Evolutionary conservation across 1,140 invertebrate genomes (phyloP).

Genomic region (Aphelinus certus): DNA sequence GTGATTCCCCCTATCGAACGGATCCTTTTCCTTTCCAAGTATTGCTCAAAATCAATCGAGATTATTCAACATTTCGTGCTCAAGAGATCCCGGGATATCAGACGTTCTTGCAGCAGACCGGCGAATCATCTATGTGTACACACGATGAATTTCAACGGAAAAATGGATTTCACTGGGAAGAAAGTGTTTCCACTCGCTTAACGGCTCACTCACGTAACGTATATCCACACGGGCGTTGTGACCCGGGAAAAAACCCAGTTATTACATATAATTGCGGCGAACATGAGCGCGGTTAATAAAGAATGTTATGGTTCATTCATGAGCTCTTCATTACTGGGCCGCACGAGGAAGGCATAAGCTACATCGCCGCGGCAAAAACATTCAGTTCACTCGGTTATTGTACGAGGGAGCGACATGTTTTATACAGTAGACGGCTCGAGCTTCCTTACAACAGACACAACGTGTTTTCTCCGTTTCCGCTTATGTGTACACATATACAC

Average conservation of each 20-base stretch:
- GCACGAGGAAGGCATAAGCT: background rate
- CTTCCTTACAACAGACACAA: slow-evolving; percentile 20
- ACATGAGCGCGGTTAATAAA: slow-evolving; percentile 16
- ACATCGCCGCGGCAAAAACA: slow-evolving; percentile 1
- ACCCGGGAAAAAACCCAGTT: background rate
- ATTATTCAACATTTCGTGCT: no score
- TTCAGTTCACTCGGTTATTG: slow-evolving; percentile 24
- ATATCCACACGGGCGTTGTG: no score
- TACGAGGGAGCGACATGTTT: slow-evolving; percentile 1
- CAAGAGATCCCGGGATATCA: no score
- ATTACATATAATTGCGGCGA: slow-evolving; percentile 15
- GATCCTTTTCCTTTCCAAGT: no score
- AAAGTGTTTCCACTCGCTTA: no score
- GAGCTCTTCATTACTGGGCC: slow-evolving; percentile 1
- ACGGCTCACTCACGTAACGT: no score
- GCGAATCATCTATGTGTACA: no score
- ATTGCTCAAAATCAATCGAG: no score
- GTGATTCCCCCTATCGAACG: no score
- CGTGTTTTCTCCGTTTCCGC: slow-evolving; percentile 45
- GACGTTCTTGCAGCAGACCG: no score
- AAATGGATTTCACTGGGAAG: no score
- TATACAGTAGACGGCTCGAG: background rate
- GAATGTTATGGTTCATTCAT: slow-evolving; percentile 3
- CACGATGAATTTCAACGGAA: no score
- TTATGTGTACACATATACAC: slow-evolving; percentile 19